phyloP scores from a whole-genome alignment of 2,797 vertebrate species.

The Harpagifer antarcticus region DNA sequence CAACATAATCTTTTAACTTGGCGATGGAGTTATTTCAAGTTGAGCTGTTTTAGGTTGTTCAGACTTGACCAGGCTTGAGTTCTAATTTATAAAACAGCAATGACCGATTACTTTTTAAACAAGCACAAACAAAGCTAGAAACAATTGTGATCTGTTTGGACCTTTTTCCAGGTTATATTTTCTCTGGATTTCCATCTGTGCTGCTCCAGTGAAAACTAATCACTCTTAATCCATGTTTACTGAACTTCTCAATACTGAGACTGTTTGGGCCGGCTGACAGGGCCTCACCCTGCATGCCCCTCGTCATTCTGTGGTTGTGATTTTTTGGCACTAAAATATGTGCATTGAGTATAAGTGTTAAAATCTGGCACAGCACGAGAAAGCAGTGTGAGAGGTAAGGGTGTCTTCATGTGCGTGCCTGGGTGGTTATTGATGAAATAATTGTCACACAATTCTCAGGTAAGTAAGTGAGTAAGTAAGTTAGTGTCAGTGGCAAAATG shows the following conservation, averaged over 20 bases:
- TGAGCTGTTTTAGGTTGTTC: neutral
- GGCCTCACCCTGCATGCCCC: constrained; percentile 23
- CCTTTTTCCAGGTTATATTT: neutral
- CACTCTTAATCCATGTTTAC: constrained; percentile 2
- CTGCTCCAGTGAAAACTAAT: neutral
- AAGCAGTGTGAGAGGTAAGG: constrained; percentile 12
- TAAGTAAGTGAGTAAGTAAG: neutral
- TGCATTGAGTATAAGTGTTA: constrained; percentile 20
- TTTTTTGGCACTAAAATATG: constrained; percentile 45
- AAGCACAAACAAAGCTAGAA: constrained; percentile 40
- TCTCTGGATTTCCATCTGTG: neutral
- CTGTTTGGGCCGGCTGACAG: neutral
- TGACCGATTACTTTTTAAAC: constrained; percentile 25
- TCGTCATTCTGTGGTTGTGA: constrained; percentile 30
- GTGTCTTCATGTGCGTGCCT: neutral
- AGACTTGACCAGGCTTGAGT: constrained; percentile 35
- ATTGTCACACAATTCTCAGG: neutral
- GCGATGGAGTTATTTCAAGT: neutral
- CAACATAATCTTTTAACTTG: neutral
- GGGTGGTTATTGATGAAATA: neutral
- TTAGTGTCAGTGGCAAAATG: neutral
- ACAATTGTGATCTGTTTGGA: neutral
- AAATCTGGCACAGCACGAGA: constrained; percentile 9
- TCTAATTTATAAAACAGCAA: neutral
- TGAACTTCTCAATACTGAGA: neutral